Conservation (phyloP, 1,140 invertebrate species). For the Neodiprion virginianus region DNA sequence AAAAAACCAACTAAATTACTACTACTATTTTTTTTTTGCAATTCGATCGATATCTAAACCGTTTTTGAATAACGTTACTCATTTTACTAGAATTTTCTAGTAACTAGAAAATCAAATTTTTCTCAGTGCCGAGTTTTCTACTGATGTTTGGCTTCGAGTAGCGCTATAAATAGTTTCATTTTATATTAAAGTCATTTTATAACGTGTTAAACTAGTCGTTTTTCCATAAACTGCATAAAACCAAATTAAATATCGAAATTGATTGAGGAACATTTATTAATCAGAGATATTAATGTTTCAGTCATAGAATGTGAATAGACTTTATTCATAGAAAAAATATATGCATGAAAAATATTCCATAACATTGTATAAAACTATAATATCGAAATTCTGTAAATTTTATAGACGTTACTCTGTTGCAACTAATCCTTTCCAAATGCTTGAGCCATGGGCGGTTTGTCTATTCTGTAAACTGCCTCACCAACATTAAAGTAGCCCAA, state of each 20-base stretch:
- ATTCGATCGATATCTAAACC: too few relatives aligned
- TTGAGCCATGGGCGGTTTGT: constrained; percentile 71
- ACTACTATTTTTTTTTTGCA: too few relatives aligned
- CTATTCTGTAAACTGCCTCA: constrained; percentile 78
- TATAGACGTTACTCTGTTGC: constrained; percentile 18
- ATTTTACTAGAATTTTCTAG: too few relatives aligned
- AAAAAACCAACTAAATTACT: too few relatives aligned
- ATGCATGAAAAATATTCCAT: background rate
- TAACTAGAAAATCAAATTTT: too few relatives aligned
- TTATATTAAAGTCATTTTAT: background rate
- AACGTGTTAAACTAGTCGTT: background rate
- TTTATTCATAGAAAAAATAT: constrained; percentile 1
- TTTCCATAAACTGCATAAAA: too few relatives aligned
- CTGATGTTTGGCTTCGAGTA: too few relatives aligned
- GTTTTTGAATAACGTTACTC: too few relatives aligned
- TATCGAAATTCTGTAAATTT: background rate
- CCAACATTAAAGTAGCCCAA: constrained; percentile 86
- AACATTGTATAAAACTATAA: background rate
- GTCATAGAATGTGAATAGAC: background rate
- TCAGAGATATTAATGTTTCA: background rate
- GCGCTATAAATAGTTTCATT: background rate
- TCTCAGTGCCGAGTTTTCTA: too few relatives aligned
- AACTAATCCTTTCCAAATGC: constrained; percentile 66
- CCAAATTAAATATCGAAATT: too few relatives aligned
- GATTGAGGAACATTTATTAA: too few relatives aligned